Base-by-base conservation (phyloP, 2,797 vertebrate species). In the Cossypha polioptera region DNA sequence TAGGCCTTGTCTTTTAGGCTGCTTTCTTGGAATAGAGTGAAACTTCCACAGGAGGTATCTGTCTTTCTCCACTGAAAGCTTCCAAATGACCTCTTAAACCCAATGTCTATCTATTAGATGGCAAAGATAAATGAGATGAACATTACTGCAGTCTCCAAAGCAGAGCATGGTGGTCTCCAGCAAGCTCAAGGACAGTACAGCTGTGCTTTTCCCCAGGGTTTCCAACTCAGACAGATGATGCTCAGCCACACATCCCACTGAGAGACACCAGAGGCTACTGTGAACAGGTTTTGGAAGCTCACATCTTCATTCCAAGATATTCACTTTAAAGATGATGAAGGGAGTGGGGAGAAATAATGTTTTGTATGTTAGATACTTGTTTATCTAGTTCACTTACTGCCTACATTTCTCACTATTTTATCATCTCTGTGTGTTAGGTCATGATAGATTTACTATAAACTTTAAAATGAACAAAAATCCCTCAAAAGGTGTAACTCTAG, bases 1-100 rank as follows among this genome's bases (percentile, higher is more conserved):
- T 51, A 59, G 22, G 16, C 7, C 8, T 90, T 85, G 20, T 36
- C 9, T 74, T 90, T 88, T 40, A 67, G 50, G 16, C 0, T 10
- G 4, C 4, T 69, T 2, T 42, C 36, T 59, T 28, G 71, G 36
- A 83, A 62, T 15, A 83, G 3, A 25, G 5, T 74, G 22, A 71
- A 57, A 24, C 1, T 84, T 84, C 40, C 38, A 57, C 36, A 48
- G 48, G 14, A 80, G 14, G 12, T 26, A 71, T 69, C 18, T 68
- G 11, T 40, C 54, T 89, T 77, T 87, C 36, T 42, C 62, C 53
- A 19, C 45, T 20, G 73, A 94, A 88, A 78, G 63, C 29, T 83
- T 92, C 53, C n/a, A 92, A 75, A 63, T 54, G 35, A 57, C 33
- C 25, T 68, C 62, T 81, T 89, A 68, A 85, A 65, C 16, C 24